These are phyloP conservation scores for Thaumatotibia leucotreta DNA, from an alignment of 1,140 invertebrate genomes.

Conservation along the genomic window DNA sequence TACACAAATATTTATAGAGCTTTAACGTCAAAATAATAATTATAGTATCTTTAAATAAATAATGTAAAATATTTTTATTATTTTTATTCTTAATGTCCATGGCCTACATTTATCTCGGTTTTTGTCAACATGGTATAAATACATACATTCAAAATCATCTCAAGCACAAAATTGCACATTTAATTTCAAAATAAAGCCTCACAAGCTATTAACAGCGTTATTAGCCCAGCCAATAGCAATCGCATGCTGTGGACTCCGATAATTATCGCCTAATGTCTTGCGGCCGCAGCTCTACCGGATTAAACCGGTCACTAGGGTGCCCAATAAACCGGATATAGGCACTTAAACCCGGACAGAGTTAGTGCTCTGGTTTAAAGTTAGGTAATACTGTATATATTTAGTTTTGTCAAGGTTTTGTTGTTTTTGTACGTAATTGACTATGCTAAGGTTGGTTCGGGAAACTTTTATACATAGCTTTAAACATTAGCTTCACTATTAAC, in stretches of 20 bases:
- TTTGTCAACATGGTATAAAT: no score
- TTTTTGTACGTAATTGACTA: background rate
- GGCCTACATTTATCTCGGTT: no score
- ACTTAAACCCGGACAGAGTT: constrained; percentile 5
- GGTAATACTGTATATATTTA: background rate
- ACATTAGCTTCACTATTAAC: no score
- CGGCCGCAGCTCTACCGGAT: constrained; percentile 39
- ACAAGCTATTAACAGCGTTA: background rate
- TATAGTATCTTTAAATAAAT: no score
- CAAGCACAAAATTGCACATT: background rate
- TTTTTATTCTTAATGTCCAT: no score
- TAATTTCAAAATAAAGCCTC: background rate
- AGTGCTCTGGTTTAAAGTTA: constrained; percentile 1
- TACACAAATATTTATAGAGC: no score
- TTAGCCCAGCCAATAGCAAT: background rate
- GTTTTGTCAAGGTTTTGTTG: background rate
- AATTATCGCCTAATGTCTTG: constrained; percentile 56
- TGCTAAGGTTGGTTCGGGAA: no score
- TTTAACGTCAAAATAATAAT: no score
- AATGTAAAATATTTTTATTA: no score
- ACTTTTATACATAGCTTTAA: no score
- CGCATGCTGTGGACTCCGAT: constrained; percentile 21
- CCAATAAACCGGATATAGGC: constrained; percentile 8
- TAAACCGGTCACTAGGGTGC: constrained; percentile 31
- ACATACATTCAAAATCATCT: no score